Base-by-base conservation (phyloP, 2,113 vertebrate species). In the Epinephelus lanceolatus region DNA sequence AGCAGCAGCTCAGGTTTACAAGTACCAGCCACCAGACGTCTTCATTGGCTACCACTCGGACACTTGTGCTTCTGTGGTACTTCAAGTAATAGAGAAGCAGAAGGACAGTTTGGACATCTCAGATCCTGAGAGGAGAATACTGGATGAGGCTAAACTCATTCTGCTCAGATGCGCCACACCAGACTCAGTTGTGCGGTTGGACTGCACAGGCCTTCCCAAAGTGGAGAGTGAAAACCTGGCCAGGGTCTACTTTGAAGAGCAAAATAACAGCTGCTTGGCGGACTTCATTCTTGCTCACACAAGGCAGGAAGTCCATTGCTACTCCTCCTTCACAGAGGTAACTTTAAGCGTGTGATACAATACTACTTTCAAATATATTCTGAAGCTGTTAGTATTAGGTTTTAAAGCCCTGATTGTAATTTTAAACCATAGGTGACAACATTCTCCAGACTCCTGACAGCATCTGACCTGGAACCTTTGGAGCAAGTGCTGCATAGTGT, bases 11-110 rank as follows among this genome's bases (percentile, higher is more conserved):
- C 37, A 86, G 59, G 15, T 72, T 6, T 94, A 96, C 85, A 88
- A 67, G 0, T 98, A 97, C 78, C 59, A 78, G 23, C 95, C 96
- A 0, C 89, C 95, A 0, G 98, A 98, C 0, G 96, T 95, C 51
- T 99, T 99, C 71, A 93, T 99, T 53, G 98, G 98, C 70, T 99
- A 96, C 94, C 98, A 98, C 91, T 94, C 95, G 0, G 96, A 97
- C 27, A 94, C 97, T 0, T 99, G 98, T 3, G 97, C 97, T 42
- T 97, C 98, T 0, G 95, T 98, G 84, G 91, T 98, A 71, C 94
- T 99, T 76, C 97, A 98, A 96, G 93, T 93, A 2, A 87, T 91
- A 0, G 94, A 97, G 68, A 90, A 81, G 53, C 93, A 94, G 45
- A 94, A 88, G 5, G 60, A 30, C 0, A 0, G 6, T 3, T 49